Base-by-base conservation (phyloP, 2,888 invertebrate genomes). In the Merodon equestris region DNA sequence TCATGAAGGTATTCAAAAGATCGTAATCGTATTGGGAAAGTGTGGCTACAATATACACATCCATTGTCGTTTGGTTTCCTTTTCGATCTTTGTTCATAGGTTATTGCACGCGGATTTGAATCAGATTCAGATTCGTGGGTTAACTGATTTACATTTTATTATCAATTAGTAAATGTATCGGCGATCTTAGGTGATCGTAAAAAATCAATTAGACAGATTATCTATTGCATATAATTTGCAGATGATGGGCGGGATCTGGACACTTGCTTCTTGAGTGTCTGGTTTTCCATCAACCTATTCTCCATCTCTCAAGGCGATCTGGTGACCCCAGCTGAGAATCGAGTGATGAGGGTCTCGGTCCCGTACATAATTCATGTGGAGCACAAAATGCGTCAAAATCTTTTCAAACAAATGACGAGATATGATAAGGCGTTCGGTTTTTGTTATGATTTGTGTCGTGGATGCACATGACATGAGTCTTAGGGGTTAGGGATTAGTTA, bases 311-410 rank as follows among this genome's bases (percentile, higher is more conserved):
- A 27, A 27, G n/a, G 27, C 7, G 27, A 27, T 27, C 27, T 27
- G 27, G 3, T 7, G 27, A 27, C 27, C 27, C 27, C 27, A 27
- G 27, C 27, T 7, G 27, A 27, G 27, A 27, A 27, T 27, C 27
- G 27, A 60, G 15, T 72, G 61, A 77, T 51, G 72, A 72, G 76
- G 76, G 66, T 72, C 27, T n/a, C 18, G 27, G 50, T 15, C 19
- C 40, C 38, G 42, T 50, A 60, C 50, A 64, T 66, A 60, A 44
- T 18, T 60, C 66, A 71, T 56, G 38, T 40, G 13, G 38, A 60
- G 45, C 61, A 56, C 42, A 61, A 57, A 77, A 77, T 77, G 56
- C 72, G 61, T 72, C 76, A 67, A 63, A 77, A 72, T 72, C 57
- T 67, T 56, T 77, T 72, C 38, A 61, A 56, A 66, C 56, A 56